Base-by-base conservation (phyloP, 2,888 invertebrate genomes). In the Elmis aenea region DNA sequence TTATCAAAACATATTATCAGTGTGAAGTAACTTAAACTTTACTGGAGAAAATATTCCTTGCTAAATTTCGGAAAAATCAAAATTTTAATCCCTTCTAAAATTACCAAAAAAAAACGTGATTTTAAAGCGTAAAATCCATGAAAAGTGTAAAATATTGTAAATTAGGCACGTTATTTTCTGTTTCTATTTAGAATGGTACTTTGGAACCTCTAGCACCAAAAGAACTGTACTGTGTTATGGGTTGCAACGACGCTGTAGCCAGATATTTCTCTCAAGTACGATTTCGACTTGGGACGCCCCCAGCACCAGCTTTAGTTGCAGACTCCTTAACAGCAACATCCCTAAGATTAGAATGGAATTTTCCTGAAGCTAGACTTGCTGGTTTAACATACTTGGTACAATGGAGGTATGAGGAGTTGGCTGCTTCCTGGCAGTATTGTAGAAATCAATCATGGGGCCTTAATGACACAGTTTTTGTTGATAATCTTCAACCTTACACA, bases 401-500 rank as follows among this genome's bases (percentile, higher is more conserved):
- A 66, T 85, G 83, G 82, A 75, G 80, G 29, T 85, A 82, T 59
- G 82, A 81, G 50, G 80, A 80, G 50, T 64, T 77, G 23, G 76
- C 78, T 3, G 79, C 77, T 30, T 76, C 77, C 2, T 93, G 93
- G 93, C 84, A 86, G 60, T 88, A 85, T 62, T 88, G 85, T 61
- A 73, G 81, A 26, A 83, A 84, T 59, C 79, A 80, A 52, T 79
- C 79, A 28, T 82, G 83, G 74, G 75, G 77, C 1, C 54, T 66
- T 15, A 55, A 66, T 31, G 71, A 70, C 39, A 77, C 79, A 22
- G 85, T 85, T 51, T 75, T 77, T 13, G 81, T 93, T 5, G 81
- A 84, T 47, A 80, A 84, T 50, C 71, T 94, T 28, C 80, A 85
- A 49, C 92, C 94, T 0, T 93, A 88, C 61, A 87, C 91, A 1